Evolutionary conservation across 2,113 vertebrate species (phyloP).

Genomic region (Lipotes vexillifer): DNA sequence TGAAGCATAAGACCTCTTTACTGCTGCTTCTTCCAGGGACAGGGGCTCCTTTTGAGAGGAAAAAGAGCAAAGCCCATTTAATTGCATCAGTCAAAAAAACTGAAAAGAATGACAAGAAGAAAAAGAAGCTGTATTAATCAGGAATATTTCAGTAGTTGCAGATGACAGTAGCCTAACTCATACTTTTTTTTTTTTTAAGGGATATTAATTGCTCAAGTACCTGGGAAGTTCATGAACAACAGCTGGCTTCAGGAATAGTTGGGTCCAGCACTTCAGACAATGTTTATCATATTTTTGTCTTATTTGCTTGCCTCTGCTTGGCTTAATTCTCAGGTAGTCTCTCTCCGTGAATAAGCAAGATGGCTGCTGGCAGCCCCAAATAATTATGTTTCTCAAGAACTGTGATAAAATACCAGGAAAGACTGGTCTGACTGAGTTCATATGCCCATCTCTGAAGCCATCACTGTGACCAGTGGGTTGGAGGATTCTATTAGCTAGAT

Average conservation of each 20-base stretch:
- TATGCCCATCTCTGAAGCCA: not conserved
- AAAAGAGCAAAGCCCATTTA: not conserved
- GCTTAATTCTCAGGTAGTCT: not conserved
- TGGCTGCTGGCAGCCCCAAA: not conserved
- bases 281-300: not conserved
- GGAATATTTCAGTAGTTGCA: not conserved
- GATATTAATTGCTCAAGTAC: not conserved
- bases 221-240: not conserved
- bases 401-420: conserved; percentile 5
- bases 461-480: not conserved
- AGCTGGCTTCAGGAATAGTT: not conserved
- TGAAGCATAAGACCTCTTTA: not conserved
- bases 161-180: not conserved
- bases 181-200: not conserved
- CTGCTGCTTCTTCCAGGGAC: not conserved
- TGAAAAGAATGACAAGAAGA: not conserved
- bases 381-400: not conserved
- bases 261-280: not conserved
- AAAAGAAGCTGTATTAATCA: not conserved
- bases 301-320: not conserved
- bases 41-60: not conserved
- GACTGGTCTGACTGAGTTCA: not conserved
- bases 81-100: not conserved
- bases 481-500: not conserved
- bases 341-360: not conserved